phyloP scores from a whole-genome alignment of 2,113 vertebrate genomes.

The Poeciliopsis turrubarensis region DNA sequence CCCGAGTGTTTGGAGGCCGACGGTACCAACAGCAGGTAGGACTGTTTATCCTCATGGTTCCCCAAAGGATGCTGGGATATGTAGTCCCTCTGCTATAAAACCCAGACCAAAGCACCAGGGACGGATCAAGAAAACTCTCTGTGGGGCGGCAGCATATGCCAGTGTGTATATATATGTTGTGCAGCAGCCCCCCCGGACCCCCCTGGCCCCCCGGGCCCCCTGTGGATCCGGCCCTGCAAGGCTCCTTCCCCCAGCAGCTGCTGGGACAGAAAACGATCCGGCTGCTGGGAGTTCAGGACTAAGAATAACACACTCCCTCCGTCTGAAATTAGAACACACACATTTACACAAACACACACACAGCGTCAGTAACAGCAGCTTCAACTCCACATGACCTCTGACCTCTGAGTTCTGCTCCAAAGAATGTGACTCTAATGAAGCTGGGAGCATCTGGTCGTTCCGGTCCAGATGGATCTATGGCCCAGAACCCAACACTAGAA shows the following conservation, averaged over 20 bases:
- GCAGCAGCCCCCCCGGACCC: too few relatives aligned
- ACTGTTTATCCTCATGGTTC: too few relatives aligned
- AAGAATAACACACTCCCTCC: constrained; percentile 29
- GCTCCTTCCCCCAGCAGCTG: constrained; percentile 24
- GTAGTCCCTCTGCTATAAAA: neutral
- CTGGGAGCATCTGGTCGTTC: neutral
- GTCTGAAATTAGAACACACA: constrained; percentile 19
- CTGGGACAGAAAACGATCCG: constrained; percentile 8
- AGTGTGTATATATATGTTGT: too few relatives aligned
- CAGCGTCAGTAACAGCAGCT: neutral
- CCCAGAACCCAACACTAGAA: too few relatives aligned
- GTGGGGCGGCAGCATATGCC: too few relatives aligned
- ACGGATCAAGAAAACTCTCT: too few relatives aligned
- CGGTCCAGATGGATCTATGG: too few relatives aligned
- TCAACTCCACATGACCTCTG: constrained; percentile 3
- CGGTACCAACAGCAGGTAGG: constrained; percentile 54
- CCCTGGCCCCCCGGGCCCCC: too few relatives aligned
- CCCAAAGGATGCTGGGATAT: neutral
- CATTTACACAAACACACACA: constrained; percentile 18
- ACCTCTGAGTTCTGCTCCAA: neutral
- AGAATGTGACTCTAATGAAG: neutral
- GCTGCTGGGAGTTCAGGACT: constrained; percentile 11
- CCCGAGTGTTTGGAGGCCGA: constrained; percentile 85
- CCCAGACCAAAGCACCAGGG: too few relatives aligned
- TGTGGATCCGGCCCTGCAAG: too few relatives aligned